Evolutionary conservation across 2,888 invertebrate species (phyloP).

Genomic region (Stenurella melanura): DNA sequence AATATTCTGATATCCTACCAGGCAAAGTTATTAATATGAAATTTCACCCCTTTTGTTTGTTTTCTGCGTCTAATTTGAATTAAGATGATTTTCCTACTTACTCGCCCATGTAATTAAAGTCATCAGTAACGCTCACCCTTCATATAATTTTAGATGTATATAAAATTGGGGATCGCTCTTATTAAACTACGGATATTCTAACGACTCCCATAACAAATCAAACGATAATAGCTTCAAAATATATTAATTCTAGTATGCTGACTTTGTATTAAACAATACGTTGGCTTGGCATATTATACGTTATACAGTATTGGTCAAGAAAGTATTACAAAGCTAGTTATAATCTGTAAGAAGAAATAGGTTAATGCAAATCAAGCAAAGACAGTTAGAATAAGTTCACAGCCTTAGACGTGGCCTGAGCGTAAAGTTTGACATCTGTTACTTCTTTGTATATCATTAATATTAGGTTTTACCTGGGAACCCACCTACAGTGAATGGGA

Average conservation of each 20-base stretch:
- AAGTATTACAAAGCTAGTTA: too few species aligned
- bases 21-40: constrained; percentile 24
- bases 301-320: too few species aligned
- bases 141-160: constrained; percentile 32
- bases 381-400: too few species aligned
- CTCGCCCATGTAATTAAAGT: constrained; percentile 37
- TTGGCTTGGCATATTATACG: too few species aligned
- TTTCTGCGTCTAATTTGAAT: constrained; percentile 34
- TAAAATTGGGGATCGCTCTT: constrained; percentile 12
- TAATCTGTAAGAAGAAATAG: too few species aligned
- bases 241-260: not conserved
- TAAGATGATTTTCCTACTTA: constrained; percentile 37
- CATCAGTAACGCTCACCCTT: constrained; percentile 33
- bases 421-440: too few species aligned
- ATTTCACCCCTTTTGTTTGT: constrained; percentile 36
- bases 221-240: too few species aligned
- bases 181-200: constrained; percentile 7
- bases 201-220: not conserved
- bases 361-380: too few species aligned
- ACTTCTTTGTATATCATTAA: too few species aligned
- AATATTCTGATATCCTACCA: not conserved
- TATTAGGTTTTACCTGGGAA: too few species aligned
- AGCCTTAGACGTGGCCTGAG: too few species aligned
- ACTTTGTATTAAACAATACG: not conserved
- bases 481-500: too few species aligned